These are phyloP conservation scores for Eucriotettix oculatus DNA, from an alignment of 2,888 invertebrate species.

Conservation along the genomic window DNA sequence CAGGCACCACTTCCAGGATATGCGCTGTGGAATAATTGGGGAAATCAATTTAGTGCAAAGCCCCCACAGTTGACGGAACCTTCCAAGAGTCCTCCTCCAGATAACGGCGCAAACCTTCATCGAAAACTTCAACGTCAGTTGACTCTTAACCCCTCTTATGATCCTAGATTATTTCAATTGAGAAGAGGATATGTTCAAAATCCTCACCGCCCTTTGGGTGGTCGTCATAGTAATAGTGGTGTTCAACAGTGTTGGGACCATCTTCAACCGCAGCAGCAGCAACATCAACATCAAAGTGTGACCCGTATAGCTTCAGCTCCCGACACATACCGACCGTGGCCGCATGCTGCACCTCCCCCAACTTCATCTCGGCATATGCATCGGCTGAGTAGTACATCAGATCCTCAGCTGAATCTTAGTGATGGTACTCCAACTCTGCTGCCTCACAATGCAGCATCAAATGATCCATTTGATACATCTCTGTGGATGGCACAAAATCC, in stretches of 20 bases:
- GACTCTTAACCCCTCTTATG: slow-evolving; percentile 64
- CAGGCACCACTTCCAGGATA: slow-evolving; percentile 13
- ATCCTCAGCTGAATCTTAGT: slow-evolving; percentile 41
- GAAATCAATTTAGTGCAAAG: slow-evolving; percentile 20
- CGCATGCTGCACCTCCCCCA: slow-evolving; percentile 18
- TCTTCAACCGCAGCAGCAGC: slow-evolving; percentile 7
- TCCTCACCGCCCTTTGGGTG: slow-evolving; percentile 9
- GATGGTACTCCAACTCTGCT: slow-evolving; percentile 10
- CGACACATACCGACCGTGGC: slow-evolving; percentile 35
- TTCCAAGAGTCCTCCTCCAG: slow-evolving; percentile 6
- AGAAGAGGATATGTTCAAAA: slow-evolving; percentile 15
- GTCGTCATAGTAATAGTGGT: slow-evolving; percentile 8
- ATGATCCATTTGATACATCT: slow-evolving; percentile 12
- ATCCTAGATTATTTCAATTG: slow-evolving; percentile 46
- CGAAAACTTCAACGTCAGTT: slow-evolving; percentile 63
- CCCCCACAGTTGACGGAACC: slow-evolving; percentile 22
- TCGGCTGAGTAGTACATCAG: slow-evolving; percentile 35
- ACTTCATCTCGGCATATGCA: slow-evolving; percentile 26
- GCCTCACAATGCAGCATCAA: not conserved
- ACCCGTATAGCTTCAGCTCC: slow-evolving; percentile 61
- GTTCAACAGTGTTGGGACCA: slow-evolving; percentile 19
- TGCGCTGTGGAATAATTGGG: not conserved
- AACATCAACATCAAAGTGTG: slow-evolving; percentile 35
- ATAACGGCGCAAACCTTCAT: slow-evolving; percentile 42
- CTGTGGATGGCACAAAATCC: slow-evolving; percentile 12